phyloP scores from a whole-genome alignment of 2,888 invertebrate species.

The Ischnura elegans region DNA sequence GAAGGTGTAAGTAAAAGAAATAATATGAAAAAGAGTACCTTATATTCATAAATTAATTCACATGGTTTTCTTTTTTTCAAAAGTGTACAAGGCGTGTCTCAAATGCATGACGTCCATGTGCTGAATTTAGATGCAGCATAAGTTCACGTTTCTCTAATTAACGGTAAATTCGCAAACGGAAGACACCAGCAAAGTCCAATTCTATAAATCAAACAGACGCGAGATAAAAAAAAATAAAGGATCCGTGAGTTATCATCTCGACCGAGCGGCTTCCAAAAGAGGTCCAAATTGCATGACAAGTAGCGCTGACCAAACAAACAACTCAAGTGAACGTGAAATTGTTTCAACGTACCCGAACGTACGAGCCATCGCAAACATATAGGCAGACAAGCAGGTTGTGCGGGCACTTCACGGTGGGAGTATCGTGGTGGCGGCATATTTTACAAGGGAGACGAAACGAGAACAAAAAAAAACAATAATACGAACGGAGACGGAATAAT shows the following conservation, averaged over 20 bases:
- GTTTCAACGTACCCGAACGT: not conserved
- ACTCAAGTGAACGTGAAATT: slow-evolving; percentile 4
- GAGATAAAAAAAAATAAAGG: not conserved
- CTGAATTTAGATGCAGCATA: not conserved
- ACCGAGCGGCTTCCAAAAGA: not conserved
- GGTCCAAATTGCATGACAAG: not conserved
- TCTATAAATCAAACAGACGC: not conserved
- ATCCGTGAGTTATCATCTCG: not conserved
- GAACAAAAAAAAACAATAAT: not conserved
- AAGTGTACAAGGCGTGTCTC: no score
- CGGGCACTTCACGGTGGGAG: not conserved
- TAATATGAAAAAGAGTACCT: no score
- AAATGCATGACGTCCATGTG: not conserved
- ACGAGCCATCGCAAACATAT: not conserved
- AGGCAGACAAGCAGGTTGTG: not conserved
- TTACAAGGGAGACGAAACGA: not conserved
- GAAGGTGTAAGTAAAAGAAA: no score
- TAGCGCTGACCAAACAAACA: not conserved
- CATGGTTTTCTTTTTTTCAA: no score
- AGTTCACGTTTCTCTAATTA: not conserved
- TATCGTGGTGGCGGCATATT: not conserved
- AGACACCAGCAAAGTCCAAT: not conserved
- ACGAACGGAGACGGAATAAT: not conserved
- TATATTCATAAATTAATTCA: no score
- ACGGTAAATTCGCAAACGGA: not conserved